Conservation (phyloP, 2,797 vertebrate genomes). For the Bufotes viridis region DNA sequence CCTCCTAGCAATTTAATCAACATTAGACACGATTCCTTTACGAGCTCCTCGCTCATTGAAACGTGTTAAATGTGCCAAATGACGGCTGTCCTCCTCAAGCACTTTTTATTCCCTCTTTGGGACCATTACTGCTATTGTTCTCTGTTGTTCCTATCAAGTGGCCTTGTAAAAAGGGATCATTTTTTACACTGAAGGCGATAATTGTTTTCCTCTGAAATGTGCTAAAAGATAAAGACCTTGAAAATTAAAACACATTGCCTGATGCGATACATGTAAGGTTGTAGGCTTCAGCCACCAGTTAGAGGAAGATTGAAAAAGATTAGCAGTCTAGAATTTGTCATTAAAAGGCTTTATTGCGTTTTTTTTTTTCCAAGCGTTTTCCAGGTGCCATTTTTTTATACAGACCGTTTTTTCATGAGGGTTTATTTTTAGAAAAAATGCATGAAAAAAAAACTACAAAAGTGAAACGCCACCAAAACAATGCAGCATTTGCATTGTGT, state of each 20-base stretch:
- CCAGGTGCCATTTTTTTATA: too few species aligned
- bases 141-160: constrained; percentile 54
- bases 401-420: too few species aligned
- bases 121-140: constrained; percentile 43
- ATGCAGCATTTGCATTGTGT: too few species aligned
- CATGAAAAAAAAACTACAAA: too few species aligned
- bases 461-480: too few species aligned
- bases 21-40: constrained; percentile 29
- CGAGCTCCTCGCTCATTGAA: constrained; percentile 40
- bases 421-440: too few species aligned
- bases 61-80: constrained; percentile 36
- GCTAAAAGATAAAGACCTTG: constrained; percentile 73
- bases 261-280: not conserved
- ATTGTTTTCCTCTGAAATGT: constrained; percentile 72
- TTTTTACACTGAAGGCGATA: constrained; percentile 66
- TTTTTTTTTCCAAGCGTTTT: too few species aligned
- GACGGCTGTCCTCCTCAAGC: constrained; percentile 22
- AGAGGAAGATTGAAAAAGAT: not conserved
- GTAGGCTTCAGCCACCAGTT: not conserved
- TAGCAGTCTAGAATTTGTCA: not conserved
- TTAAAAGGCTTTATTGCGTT: not conserved
- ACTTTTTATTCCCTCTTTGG: constrained; percentile 46
- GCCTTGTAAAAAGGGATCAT: constrained; percentile 38
- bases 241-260: constrained; percentile 3
- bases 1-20: constrained; percentile 12